Percentiles rank a stretch among this genome's conserved stretches.
These are phyloP conservation scores for Saturnia pavonia DNA, from an alignment of 2,888 invertebrate species.

Conservation along the genomic window DNA sequence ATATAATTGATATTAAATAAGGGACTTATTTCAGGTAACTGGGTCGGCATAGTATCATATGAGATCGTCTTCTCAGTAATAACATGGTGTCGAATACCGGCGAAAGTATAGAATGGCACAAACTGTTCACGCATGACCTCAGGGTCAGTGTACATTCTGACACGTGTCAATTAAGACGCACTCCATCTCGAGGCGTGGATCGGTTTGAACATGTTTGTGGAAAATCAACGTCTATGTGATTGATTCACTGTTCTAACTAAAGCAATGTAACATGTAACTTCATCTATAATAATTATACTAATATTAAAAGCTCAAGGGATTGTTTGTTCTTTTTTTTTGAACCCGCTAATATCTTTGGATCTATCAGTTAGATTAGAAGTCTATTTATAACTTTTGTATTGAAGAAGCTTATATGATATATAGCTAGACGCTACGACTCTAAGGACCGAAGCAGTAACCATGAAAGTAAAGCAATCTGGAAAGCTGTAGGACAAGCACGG, in stretches of 20 bases:
- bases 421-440: too few relatives aligned
- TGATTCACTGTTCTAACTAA: conserved; percentile 74
- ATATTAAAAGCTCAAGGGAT: not conserved
- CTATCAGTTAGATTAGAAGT: not conserved
- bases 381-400: not conserved
- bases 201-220: conserved; percentile 79
- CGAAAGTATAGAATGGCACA: conserved; percentile 76
- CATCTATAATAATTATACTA: not conserved
- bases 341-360: not conserved
- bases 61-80: conserved; percentile 53
- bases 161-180: conserved; percentile 80
- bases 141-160: conserved; percentile 77
- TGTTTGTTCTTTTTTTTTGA: not conserved
- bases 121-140: conserved; percentile 75
- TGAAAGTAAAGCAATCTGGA: too few relatives aligned
- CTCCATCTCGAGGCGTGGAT: conserved; percentile 69
- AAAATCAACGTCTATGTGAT: conserved; percentile 67
- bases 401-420: not conserved
- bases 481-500: too few relatives aligned
- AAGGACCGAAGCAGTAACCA: too few relatives aligned
- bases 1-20: conserved; percentile 45
- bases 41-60: conserved; percentile 50
- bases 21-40: conserved; percentile 45
- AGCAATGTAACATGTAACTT: conserved; percentile 24
- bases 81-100: conserved; percentile 42